Conservation (phyloP, 2,113 vertebrate genomes). For the Sphaerodactylus townsendi region DNA sequence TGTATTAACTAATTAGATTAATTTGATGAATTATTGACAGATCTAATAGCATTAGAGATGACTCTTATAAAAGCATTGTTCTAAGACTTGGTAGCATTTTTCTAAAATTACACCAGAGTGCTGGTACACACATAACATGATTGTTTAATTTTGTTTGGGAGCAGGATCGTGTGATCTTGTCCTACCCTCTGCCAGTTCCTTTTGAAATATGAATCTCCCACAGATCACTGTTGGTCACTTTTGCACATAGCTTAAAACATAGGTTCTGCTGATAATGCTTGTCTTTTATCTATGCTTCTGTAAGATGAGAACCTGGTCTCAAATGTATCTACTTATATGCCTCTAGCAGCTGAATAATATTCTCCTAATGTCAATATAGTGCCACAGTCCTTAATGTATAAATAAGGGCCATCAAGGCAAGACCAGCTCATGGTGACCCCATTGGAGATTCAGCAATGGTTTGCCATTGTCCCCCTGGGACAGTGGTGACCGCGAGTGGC, state of each 20-base stretch:
- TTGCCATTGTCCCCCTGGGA: not conserved
- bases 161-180: not conserved
- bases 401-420: no score
- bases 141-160: not conserved
- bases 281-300: not conserved
- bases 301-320: not conserved
- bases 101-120: not conserved
- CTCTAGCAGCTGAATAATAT: not conserved
- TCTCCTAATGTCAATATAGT: not conserved
- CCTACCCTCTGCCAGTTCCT: not conserved
- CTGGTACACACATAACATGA: not conserved
- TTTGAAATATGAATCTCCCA: not conserved
- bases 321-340: not conserved
- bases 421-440: no score
- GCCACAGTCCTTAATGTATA: no score
- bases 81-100: not conserved
- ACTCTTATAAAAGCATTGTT: not conserved
- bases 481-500: no score
- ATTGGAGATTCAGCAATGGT: no score
- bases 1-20: constrained; percentile 19
- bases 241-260: not conserved
- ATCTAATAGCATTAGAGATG: not conserved
- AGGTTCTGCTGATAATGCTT: not conserved
- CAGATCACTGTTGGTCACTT: no score
- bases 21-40: not conserved